Conservation (phyloP, 2,113 vertebrate genomes). For the Dolichotis patagonum region DNA sequence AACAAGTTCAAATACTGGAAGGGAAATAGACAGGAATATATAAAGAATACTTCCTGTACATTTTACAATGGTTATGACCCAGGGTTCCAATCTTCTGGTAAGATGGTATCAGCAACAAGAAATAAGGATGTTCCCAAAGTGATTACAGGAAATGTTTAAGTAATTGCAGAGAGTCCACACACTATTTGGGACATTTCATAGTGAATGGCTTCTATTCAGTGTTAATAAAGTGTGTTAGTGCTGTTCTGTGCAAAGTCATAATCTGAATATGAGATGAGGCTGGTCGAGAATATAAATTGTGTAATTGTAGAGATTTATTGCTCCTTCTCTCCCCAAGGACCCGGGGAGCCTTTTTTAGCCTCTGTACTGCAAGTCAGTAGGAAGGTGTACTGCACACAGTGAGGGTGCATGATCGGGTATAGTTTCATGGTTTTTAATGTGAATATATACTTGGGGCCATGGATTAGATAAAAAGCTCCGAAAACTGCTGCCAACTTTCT, state of each 20-base stretch:
- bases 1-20: not conserved
- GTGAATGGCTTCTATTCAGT: not conserved
- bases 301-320: not conserved
- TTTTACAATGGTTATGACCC: constrained; percentile 2
- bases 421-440: not conserved
- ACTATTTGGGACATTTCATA: constrained; percentile 17
- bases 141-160: constrained; percentile 15
- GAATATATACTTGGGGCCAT: not conserved
- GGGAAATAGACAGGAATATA: not conserved
- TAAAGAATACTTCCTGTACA: not conserved
- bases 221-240: not conserved
- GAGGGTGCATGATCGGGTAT: not conserved
- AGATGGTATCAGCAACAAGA: not conserved
- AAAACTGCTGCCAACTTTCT: not conserved
- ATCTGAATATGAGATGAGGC: constrained; percentile 12
- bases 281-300: not conserved
- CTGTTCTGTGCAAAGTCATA: constrained; percentile 27
- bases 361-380: not conserved
- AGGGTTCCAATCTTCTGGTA: constrained; percentile 36
- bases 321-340: not conserved
- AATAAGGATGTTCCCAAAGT: not conserved
- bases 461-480: constrained; percentile 18
- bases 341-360: constrained; percentile 1
- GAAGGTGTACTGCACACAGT: not conserved
- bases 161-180: not conserved